Conservation (phyloP, 2,888 invertebrate species). For the Atrina japonica region DNA sequence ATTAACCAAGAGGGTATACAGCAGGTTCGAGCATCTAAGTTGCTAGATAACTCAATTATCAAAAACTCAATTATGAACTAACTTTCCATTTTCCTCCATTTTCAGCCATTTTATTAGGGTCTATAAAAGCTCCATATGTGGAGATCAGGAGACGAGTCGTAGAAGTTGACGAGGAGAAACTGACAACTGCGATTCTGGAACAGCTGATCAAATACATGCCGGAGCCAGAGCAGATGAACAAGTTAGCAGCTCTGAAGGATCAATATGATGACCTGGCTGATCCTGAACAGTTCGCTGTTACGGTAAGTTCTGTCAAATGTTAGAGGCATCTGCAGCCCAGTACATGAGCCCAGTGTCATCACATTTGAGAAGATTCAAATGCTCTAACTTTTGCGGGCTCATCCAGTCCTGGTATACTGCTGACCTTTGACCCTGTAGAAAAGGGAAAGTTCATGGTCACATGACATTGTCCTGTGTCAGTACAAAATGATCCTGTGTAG, state of each 20-base stretch:
- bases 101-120: conserved; percentile 82
- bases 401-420: too few relatives aligned
- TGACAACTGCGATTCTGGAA: conserved; percentile 93
- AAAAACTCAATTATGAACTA: too few relatives aligned
- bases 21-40: too few relatives aligned
- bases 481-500: too few relatives aligned
- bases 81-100: background rate
- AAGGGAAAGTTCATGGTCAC: background rate
- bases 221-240: conserved; percentile 90
- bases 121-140: conserved; percentile 82
- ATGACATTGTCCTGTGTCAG: too few relatives aligned
- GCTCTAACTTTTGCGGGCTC: too few relatives aligned
- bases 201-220: conserved; percentile 95
- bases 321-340: background rate
- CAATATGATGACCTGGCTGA: conserved; percentile 88
- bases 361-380: too few relatives aligned
- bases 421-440: too few relatives aligned
- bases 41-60: too few relatives aligned
- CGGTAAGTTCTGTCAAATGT: conserved; percentile 84
- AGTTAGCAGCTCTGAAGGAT: conserved; percentile 90
- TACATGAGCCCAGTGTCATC: too few relatives aligned
- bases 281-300: conserved; percentile 96
- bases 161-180: conserved; percentile 91
- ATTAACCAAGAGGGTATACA: too few relatives aligned
- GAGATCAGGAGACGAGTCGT: conserved; percentile 88